Base-by-base conservation (phyloP, 2,797 vertebrate species). In the Danio albolineatus region DNA sequence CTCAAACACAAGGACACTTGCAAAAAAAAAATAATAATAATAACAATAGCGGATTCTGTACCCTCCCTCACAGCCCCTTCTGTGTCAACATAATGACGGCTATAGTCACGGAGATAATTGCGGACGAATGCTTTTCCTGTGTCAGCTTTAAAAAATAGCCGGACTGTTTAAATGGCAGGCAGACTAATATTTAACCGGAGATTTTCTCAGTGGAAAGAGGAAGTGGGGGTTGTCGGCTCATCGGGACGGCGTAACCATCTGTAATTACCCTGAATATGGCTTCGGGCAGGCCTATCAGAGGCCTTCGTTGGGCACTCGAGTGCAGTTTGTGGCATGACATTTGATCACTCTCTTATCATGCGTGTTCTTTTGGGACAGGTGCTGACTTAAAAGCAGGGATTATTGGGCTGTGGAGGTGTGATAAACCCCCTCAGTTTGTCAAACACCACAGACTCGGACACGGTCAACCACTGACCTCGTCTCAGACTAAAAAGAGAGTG, bases 71-170 rank as follows among this genome's bases (percentile, higher is more conserved):
- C 28, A 57, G 39, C n/a, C 38, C 16, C 36, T 28, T 43, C 54
- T 57, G 38, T 73, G 57, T 72, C 72, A 69, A 83, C 65, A 74
- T 80, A 84, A 84, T 83, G 75, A 81, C 5, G 66, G 57, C 73
- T 82, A 56, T 74, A 76, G 65, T 76, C 75, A 54, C 28, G 67
- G 57, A 84, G 67, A 79, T 82, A 83, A 87, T 82, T 76, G 82
- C 75, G 80, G 60, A 64, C 57, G 36, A 79, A 83, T 81, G 49
- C 76, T 79, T 83, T 83, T 78, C 60, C 54, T 57, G 59, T 78
- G 62, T 85, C 73, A 54, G 81, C 62, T 85, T 77, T 77, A 81
- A 84, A 85, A 86, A 81, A 77, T 59, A 73, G 75, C 71, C 72
- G 43, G n/a, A 66, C 46, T 61, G 67, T 81, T 78, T 43, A 72